Percentiles rank a stretch among this genome's conserved stretches.
Conservation (phyloP, 2,888 invertebrate genomes). For the Malacosoma neustria region DNA sequence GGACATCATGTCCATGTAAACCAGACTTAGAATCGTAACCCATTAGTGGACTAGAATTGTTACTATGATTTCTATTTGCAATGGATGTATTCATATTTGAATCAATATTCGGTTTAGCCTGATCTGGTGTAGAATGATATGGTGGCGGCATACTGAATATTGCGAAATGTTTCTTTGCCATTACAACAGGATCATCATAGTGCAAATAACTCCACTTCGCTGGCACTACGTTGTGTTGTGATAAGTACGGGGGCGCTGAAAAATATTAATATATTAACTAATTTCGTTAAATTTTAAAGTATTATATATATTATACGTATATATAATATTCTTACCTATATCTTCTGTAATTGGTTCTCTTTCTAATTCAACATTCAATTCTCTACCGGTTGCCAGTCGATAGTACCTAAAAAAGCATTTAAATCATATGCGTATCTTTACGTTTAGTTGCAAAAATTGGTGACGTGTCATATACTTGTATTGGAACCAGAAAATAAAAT, state of each 20-base stretch:
- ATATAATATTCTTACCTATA: no score
- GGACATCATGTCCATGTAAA: conserved; percentile 48
- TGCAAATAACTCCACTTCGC: conserved; percentile 87
- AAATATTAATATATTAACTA: conserved; percentile 17
- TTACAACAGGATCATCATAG: conserved; percentile 53
- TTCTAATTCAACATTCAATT: conserved; percentile 80
- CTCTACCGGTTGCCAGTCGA: conserved; percentile 76
- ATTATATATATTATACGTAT: no score
- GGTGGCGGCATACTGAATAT: conserved; percentile 84
- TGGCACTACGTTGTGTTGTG: conserved; percentile 87
- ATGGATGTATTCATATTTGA: conserved; percentile 82
- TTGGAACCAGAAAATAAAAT: no score
- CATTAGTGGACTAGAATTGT: conserved; percentile 57
- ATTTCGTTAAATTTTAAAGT: no score
- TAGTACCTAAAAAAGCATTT: conserved; percentile 76
- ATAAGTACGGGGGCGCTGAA: conserved; percentile 86
- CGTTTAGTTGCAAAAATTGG: no score
- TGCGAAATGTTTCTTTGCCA: conserved; percentile 75
- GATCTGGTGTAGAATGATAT: conserved; percentile 79
- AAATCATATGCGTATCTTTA: no score
- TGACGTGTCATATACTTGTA: no score
- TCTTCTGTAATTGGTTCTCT: conserved; percentile 80
- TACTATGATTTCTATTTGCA: conserved; percentile 75
- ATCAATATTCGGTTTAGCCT: conserved; percentile 63
- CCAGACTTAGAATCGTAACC: conserved; percentile 53